phyloP scores from a whole-genome alignment of 2,888 invertebrate genomes.

The Perizoma affinitatum region DNA sequence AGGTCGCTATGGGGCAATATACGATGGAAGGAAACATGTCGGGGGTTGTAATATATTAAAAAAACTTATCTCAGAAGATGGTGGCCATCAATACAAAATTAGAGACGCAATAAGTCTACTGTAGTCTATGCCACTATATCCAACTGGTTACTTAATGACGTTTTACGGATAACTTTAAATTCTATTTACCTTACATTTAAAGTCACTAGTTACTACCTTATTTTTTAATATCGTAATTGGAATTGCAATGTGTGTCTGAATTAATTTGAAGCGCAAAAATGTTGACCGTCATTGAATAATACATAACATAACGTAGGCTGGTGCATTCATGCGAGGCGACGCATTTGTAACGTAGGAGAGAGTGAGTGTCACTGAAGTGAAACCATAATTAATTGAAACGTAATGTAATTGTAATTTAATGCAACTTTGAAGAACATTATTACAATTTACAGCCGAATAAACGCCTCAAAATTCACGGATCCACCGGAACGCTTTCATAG shows the following conservation, averaged over 20 bases:
- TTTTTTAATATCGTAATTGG: slow-evolving; percentile 34
- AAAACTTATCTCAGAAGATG: too few species aligned
- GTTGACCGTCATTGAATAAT: slow-evolving; percentile 53
- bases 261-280: slow-evolving; percentile 44
- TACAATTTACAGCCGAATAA: slow-evolving; percentile 4
- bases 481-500: slow-evolving; percentile 13
- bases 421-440: slow-evolving; percentile 5
- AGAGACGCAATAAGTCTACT: not conserved
- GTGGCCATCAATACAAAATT: not conserved
- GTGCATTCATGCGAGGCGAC: slow-evolving; percentile 58
- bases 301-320: slow-evolving; percentile 43
- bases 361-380: slow-evolving; percentile 65
- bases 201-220: not conserved
- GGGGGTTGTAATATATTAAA: too few species aligned
- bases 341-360: slow-evolving; percentile 54
- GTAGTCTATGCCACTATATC: not conserved
- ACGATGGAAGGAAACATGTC: too few species aligned
- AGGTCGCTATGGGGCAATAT: too few species aligned
- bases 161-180: slow-evolving; percentile 14
- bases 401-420: not conserved
- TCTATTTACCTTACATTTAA: slow-evolving; percentile 36
- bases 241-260: slow-evolving; percentile 39
- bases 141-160: not conserved
- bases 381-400: slow-evolving; percentile 48
- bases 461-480: slow-evolving; percentile 5